Base-by-base conservation (phyloP, 2,113 vertebrate genomes). In the Mirza zaza region DNA sequence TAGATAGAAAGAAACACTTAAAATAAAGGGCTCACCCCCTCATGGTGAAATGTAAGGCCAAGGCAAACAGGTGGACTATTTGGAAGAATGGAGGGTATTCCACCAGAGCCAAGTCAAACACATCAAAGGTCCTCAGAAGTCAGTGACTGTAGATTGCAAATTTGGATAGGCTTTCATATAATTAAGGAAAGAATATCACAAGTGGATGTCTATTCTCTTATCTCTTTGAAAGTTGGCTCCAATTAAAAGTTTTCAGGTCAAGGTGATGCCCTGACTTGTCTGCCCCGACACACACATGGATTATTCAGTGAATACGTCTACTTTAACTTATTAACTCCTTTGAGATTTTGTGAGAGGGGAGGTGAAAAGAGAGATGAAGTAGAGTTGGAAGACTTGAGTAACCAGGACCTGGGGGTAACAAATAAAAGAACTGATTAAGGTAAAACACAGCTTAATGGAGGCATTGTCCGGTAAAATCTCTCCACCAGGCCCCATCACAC, bases 161-260 rank as follows among this genome's bases (percentile, higher is more conserved):
- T 39, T 63, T 85, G 68, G 61, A 23, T 23, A 52, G 18, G 17
- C 25, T 27, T 11, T 42, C 55, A 59, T 84, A 73, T 27, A 23
- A 42, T 55, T 25, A 92, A 25, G 13, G 45, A 82, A 90, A 42
- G 21, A 63, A 4, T 9, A 52, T 0, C 34, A 20, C 73, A 80
- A 17, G 59, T 5, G n/a, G 48, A n/a, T 76, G 59, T 36, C 39
- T 91, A 90, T 34, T 45, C 76, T 10, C 34, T 97, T 87, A 79
- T 97, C 94, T 97, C 70, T 88, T 55, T 85, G 45, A 87, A 25
- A 42, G 55, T 10, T 86, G 8, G 20, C 32, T 94, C 70, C 71
- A 71, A 55, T 50, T 85, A 65, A 84, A 96, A 77, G 45, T 25
- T 82, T 91, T 70, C 45, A 59, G 57, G 29, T 95, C 91, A 80